Evolutionary conservation across 2,888 invertebrate genomes (phyloP).

Genomic region (Dolichopus griseipennis): DNA sequence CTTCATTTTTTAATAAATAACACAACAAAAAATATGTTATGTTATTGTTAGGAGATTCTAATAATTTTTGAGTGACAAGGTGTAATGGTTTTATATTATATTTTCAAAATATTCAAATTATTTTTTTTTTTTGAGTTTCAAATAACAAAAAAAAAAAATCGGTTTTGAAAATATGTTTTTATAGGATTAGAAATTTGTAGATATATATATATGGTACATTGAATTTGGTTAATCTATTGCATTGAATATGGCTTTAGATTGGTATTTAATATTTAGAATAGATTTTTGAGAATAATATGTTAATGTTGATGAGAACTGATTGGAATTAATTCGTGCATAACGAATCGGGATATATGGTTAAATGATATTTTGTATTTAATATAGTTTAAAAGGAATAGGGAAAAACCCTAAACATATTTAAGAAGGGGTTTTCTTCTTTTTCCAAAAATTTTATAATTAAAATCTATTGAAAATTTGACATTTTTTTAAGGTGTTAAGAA

Average conservation of each 20-base stretch:
- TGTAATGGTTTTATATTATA: not conserved
- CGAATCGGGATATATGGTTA: not conserved
- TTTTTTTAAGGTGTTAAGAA: not conserved
- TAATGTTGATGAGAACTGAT: not conserved
- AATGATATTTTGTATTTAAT: not conserved
- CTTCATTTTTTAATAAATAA: not conserved
- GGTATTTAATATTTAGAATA: too few species aligned
- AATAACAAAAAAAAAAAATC: not conserved
- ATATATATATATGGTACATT: not conserved
- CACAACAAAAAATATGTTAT: too few species aligned
- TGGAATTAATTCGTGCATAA: not conserved
- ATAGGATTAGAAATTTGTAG: not conserved
- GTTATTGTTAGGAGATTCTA: not conserved
- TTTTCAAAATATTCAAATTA: not conserved
- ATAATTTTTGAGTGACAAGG: slow-evolving; percentile 4
- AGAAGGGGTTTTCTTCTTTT: not conserved
- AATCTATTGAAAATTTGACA: too few species aligned
- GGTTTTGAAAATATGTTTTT: not conserved
- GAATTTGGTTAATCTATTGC: too few species aligned
- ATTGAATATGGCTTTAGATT: too few species aligned
- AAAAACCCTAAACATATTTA: not conserved
- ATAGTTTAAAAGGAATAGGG: too few species aligned
- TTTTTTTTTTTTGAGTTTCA: not conserved
- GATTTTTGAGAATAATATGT: too few species aligned
- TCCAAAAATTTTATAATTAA: not conserved